Evolutionary conservation across 2,888 invertebrate species (phyloP).

Genomic region (Tetropium fuscum): DNA sequence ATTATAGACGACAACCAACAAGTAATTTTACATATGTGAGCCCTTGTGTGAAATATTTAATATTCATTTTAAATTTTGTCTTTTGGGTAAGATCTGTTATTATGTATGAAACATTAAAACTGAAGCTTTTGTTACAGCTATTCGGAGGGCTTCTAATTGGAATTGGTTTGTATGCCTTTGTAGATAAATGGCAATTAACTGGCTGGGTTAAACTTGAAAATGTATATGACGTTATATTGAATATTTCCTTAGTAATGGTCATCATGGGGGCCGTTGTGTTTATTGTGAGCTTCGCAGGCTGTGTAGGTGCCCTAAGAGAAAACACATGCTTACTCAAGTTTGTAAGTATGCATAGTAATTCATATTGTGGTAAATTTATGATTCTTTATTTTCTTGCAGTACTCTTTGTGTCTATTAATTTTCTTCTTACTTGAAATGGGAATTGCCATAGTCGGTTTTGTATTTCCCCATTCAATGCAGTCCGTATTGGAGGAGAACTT

Average conservation of each 20-base stretch:
- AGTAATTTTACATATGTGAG: constrained; percentile 85
- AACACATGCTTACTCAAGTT: constrained; percentile 93
- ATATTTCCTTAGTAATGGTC: constrained; percentile 92
- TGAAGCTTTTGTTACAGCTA: constrained; percentile 73
- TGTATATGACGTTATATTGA: constrained; percentile 89
- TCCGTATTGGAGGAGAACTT: constrained; percentile 87
- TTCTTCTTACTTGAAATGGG: constrained; percentile 94
- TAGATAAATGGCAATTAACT: constrained; percentile 92
- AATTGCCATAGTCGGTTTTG: constrained; percentile 92
- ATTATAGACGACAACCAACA: constrained; percentile 61
- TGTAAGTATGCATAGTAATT: constrained; percentile 70
- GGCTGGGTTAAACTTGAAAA: constrained; percentile 87
- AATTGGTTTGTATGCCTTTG: constrained; percentile 90
- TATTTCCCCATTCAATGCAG: constrained; percentile 91
- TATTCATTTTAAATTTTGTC: constrained; percentile 89
- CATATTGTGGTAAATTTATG: not conserved
- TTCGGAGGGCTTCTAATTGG: constrained; percentile 89
- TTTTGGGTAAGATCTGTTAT: constrained; percentile 80
- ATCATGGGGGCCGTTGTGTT: constrained; percentile 92
- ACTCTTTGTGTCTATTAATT: constrained; percentile 87
- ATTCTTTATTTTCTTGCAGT: constrained; percentile 70
- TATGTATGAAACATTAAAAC: not conserved
- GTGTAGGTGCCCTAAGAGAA: constrained; percentile 90
- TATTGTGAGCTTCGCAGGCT: constrained; percentile 93
- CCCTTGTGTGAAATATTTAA: constrained; percentile 90